A percentile compares a stretch with the other conserved stretches of the same genome.
These are phyloP conservation scores for Disparrhopalites patrizii DNA, from an alignment of 2,888 invertebrate species.

Conservation along the genomic window DNA sequence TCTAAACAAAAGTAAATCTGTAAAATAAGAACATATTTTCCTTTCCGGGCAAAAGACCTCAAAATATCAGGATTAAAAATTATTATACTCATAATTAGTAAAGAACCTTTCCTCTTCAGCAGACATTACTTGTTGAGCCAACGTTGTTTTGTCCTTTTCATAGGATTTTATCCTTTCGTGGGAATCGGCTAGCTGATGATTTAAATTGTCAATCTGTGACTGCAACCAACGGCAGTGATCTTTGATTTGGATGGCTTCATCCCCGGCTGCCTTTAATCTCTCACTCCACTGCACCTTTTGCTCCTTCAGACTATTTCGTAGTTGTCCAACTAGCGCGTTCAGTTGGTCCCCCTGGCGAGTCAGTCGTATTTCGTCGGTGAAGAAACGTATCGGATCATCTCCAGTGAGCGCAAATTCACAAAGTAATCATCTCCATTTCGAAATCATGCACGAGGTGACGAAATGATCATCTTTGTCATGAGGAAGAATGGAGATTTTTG, in stretches of 20 bases:
- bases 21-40: background rate
- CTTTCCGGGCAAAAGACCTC: too few relatives aligned
- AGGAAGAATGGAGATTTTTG: too few relatives aligned
- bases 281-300: conserved; percentile 36
- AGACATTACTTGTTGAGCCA: conserved; percentile 38
- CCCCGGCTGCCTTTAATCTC: conserved; percentile 11
- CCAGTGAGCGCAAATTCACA: too few relatives aligned
- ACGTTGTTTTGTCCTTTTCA: conserved; percentile 38
- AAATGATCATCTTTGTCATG: too few relatives aligned
- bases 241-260: conserved; percentile 35
- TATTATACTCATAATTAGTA: background rate
- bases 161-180: conserved; percentile 40
- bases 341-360: conserved; percentile 43
- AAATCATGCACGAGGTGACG: too few relatives aligned
- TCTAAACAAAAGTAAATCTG: conserved; percentile 19
- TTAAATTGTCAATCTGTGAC: conserved; percentile 41
- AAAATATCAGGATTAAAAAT: too few relatives aligned
- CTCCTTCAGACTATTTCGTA: conserved; percentile 30
- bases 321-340: conserved; percentile 26
- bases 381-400: too few relatives aligned
- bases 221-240: conserved; percentile 43
- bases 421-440: too few relatives aligned
- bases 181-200: conserved; percentile 38
- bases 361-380: too few relatives aligned
- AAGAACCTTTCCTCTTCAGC: conserved; percentile 42